A percentile compares a stretch with the other conserved stretches of the same genome.
Conservation (phyloP, 2,888 invertebrate species). For the Hoplodrina blanda region DNA sequence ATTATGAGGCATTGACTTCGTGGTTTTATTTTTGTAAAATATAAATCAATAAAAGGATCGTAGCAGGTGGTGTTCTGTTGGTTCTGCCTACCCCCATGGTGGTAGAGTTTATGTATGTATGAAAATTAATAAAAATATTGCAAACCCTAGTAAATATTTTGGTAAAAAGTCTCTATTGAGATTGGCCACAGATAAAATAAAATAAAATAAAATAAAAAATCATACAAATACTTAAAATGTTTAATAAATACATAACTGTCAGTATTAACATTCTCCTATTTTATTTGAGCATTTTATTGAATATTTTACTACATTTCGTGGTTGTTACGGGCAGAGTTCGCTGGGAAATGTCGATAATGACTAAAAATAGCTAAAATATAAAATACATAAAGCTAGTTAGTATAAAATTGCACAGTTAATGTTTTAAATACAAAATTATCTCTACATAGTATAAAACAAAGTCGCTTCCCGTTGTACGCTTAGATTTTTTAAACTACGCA, state of each 20-base stretch:
- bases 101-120: no score
- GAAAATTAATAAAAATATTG: no score
- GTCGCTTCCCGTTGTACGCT: no score
- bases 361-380: not conserved
- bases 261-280: conserved; percentile 73
- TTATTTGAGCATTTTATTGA: conserved; percentile 64
- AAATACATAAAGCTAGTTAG: not conserved
- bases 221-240: conserved; percentile 69
- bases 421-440: not conserved
- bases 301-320: conserved; percentile 58
- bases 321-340: conserved; percentile 59
- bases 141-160: no score
- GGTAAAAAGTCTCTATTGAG: no score
- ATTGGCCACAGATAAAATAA: no score
- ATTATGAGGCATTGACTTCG: conserved; percentile 51
- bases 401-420: not conserved
- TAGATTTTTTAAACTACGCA: no score
- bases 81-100: no score
- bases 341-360: not conserved
- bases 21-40: conserved; percentile 23
- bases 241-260: conserved; percentile 86
- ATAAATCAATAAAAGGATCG: not conserved
- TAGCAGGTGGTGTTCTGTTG: no score
- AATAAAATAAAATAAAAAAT: conserved; percentile 46
- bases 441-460: no score